Evolutionary conservation across 2,888 invertebrate genomes (phyloP), one percentile per base, ranked within the genome.

Genomic region (Palloptera scutellata): DNA sequence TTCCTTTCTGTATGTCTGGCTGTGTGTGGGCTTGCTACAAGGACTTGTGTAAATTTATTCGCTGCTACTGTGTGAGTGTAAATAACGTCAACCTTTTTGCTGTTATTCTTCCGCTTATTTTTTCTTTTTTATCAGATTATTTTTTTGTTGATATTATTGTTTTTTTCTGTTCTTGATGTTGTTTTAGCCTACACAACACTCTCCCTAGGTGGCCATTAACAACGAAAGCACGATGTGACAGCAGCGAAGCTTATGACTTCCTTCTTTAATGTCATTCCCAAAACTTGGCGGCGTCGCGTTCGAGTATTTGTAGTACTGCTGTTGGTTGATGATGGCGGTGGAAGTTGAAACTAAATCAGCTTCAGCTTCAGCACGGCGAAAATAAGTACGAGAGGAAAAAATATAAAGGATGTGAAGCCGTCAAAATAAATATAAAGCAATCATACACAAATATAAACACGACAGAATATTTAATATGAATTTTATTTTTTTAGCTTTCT

Each of bases 151-250:
- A 13, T 13, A 13, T 17, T 17, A 12, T 12, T 58, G 40, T 41
- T 41, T 41, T 13, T 10, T 13, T 40, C 4, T 41, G 20, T 12
- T 30, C 5, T 11, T 51, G 61, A 4, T 30, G 30, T 30, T 30
- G 30, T 30, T 30, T 30, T 30, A 6, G 30, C 2, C 2, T 30
- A 30, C 30, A 30, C 30, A 6, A 9, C 48, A 41, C 11, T 19
- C 45, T 64, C 67, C 59, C 67, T 45, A 60, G 64, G 55, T 51
- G 55, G 51, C 45, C 67, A 63, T 67, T 67, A 67, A 48, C 53
- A 17, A 15, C 52, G 20, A 43, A 15, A 15, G 51, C 42, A 20
- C 61, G 54, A 41, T 15, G 43, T 60, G 60, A 60, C 60, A 60
- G 60, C 48, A 19, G 30, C 2, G 48, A 48, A 45, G 11, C 17